Base-by-base conservation (phyloP, 1,140 invertebrate species). In the fruit fly (Drosophila melanogaster) region DNA sequence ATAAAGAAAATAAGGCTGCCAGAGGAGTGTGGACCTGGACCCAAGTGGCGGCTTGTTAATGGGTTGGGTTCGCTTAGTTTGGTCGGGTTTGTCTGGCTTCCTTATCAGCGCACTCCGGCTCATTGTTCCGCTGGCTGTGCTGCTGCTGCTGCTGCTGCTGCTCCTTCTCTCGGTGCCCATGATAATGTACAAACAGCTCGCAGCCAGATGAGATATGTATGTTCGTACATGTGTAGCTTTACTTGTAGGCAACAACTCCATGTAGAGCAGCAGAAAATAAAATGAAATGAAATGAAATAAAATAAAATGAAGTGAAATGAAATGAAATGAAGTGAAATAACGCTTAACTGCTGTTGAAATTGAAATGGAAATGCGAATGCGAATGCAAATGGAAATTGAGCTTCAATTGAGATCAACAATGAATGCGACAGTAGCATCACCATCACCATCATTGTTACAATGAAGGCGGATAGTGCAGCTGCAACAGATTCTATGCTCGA, bases 331-430 rank as follows among this genome's bases (percentile, higher is more conserved):
- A 46, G 35, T 38, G 24, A 6, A 38, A 67, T 17, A 15, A 19
- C 33, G 12, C 58, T 44, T 30, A 30, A 26, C 58, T 61, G 58
- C 35, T 57, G 44, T 53, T 55, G 57, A n/a, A 61, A 61, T 61
- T 61, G 41, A 65, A 65, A 46, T 61, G 19, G 56, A 46, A 65
- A 44, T 55, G 30, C 4, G 43, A 57, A 37, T 24, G 19, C 50
- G n/a, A 30, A 46, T 53, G 58, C 12, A 64, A 51, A 50, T 57
- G 56, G 40, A 76, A 80, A 81, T 81, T 77, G 62, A 60, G 74
- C 74, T 50, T 81, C 74, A 81, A 81, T 81, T 81, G 79, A 64
- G 58, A 47, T 70, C 66, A 74, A 81, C 79, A 81, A 77, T 74
- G 58, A 22, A 35, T 78, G 50, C 26, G 53, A 44, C 43, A 50